phyloP scores from a whole-genome alignment of 2,888 invertebrate species.

The Notodonta ziczac region DNA sequence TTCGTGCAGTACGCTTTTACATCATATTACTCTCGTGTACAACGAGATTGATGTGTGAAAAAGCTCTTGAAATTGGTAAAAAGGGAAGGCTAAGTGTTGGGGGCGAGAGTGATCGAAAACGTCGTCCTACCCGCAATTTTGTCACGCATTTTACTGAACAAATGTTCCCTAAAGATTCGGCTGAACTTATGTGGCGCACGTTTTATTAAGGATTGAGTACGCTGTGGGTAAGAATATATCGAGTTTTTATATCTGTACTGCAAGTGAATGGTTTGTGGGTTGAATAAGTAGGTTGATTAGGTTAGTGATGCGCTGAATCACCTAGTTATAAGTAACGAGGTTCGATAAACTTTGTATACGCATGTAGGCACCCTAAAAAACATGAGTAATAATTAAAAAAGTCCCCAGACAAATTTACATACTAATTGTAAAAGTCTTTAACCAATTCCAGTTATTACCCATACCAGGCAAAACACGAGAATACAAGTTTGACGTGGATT shows the following conservation, averaged over 20 bases:
- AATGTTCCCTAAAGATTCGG: constrained; percentile 78
- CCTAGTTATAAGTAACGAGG: not conserved
- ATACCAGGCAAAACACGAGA: too few species aligned
- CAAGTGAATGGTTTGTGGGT: constrained; percentile 51
- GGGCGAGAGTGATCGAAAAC: constrained; percentile 77
- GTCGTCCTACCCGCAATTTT: constrained; percentile 71
- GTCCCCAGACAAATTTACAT: too few species aligned
- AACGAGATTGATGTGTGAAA: constrained; percentile 81
- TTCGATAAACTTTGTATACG: too few species aligned
- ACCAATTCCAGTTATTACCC: too few species aligned
- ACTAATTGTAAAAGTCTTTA: too few species aligned
- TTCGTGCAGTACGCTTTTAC: constrained; percentile 62
- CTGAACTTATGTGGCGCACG: constrained; percentile 78
- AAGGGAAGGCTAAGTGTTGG: constrained; percentile 82
- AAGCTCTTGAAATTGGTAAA: constrained; percentile 82
- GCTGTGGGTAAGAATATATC: constrained; percentile 55
- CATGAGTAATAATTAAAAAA: too few species aligned
- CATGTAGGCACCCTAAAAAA: too few species aligned
- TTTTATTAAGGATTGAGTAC: constrained; percentile 76
- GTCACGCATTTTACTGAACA: constrained; percentile 81
- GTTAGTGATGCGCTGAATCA: not conserved
- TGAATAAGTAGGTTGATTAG: constrained; percentile 16
- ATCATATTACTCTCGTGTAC: constrained; percentile 73
- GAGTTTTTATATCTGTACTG: constrained; percentile 57
- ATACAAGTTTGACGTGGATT: too few species aligned